Conservation (phyloP, 2,113 vertebrate species). For the Tretioscincus oriximinensis region DNA sequence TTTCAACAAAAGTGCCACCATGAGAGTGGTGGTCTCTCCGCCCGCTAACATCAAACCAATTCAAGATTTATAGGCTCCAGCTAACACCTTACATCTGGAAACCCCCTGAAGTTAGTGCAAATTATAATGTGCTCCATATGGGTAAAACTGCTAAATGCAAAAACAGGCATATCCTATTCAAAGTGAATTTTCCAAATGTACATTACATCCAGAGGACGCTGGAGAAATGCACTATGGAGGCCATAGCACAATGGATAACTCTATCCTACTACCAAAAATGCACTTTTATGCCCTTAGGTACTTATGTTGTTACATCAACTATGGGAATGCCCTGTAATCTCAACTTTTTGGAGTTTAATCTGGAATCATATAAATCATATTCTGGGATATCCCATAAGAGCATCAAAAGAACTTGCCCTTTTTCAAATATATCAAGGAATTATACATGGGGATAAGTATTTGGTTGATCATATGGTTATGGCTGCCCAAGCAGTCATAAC, state of each 20-base stretch:
- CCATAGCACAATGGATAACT: background rate
- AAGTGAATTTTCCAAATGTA: conserved; percentile 4
- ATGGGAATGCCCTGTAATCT: too few species aligned
- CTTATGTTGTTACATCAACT: too few species aligned
- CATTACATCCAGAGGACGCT: background rate
- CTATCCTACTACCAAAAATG: background rate
- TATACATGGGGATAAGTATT: too few species aligned
- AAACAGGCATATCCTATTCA: background rate
- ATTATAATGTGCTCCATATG: conserved; percentile 9
- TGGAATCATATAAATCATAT: too few species aligned
- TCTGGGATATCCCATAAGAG: too few species aligned
- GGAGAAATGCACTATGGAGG: background rate
- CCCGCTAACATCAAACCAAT: background rate
- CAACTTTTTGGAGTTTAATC: too few species aligned
- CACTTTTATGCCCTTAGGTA: too few species aligned
- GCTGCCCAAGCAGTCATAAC: too few species aligned
- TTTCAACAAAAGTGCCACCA: conserved; percentile 3
- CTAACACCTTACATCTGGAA: conserved; percentile 20
- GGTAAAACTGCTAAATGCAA: conserved; percentile 16
- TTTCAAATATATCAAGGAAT: too few species aligned
- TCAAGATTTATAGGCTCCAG: background rate
- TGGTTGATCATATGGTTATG: too few species aligned
- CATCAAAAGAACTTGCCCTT: too few species aligned
- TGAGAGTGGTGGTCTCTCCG: background rate
- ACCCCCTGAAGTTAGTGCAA: conserved; percentile 14